Evolutionary conservation across 2,888 invertebrate genomes (phyloP), one percentile per base, ranked within the genome.

Genomic region (Chrysotoxum bicinctum): DNA sequence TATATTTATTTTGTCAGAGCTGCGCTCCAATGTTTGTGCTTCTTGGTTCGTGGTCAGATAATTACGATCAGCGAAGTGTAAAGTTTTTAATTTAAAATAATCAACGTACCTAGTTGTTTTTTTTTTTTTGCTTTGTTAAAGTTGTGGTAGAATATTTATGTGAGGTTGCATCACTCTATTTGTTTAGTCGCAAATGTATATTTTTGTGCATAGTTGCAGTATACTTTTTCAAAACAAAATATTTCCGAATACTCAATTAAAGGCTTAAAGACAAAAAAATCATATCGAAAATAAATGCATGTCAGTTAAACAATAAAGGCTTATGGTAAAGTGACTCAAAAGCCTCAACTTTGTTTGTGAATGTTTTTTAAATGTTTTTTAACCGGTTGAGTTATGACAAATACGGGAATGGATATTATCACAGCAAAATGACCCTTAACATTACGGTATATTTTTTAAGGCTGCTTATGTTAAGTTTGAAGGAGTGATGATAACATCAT

Each of bases 21-120:
- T 40, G 40, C 1, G 5, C 0, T 72, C 40, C 45, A 54, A 64
- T 72, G 30, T 23, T 60, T 45, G 32, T 76, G 66, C 16, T 45
- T 21, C 45, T 72, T 85, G 66, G 56, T 74, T 74, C 78, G 86
- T 74, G 77, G 82, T 74, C 82, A 86, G 64, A 86, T 82, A 86
- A 82, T 78, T 82, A 86, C 70, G 73, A 64, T 69, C 86, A 86
- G 40, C 86, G 77, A 74, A 82, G 86, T 86, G 82, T 86, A 86
- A 78, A 82, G 77, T 82, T 86, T 86, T 78, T 69, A 86, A 77
- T 86, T 82, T 60, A 30, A 62, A 81, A 64, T 73, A 66, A 69
- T 56, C 76, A 23, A 54, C 50, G 2, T 70, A 54, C 50, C 1
- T 70, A 10, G 64, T 45, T 35, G 43, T 68, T 23, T 7, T 43